Evolutionary conservation across 2,797 vertebrate genomes (phyloP).

Genomic region (Hemibagrus guttatus): DNA sequence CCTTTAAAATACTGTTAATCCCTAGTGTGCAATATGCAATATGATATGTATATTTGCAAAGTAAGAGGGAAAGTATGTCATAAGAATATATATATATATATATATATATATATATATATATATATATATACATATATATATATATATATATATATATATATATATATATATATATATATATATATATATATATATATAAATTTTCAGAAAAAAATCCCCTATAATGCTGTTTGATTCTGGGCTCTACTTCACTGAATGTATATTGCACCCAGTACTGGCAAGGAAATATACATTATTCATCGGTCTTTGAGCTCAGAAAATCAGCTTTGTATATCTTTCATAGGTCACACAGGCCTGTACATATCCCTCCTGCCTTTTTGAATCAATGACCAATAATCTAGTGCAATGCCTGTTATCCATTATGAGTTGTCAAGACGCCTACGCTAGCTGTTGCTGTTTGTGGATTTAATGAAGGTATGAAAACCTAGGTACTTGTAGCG

Average conservation of each 20-base stretch:
- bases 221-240: conserved; percentile 3
- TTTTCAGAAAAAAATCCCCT: neutral
- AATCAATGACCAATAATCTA: conserved; percentile 65
- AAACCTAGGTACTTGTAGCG: neutral
- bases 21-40: neutral
- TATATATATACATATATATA: too few relatives aligned
- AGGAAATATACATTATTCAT: conserved; percentile 44
- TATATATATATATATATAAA: too few relatives aligned
- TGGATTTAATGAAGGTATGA: neutral
- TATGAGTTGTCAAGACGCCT: neutral
- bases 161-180: too few relatives aligned
- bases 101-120: too few relatives aligned
- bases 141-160: too few relatives aligned
- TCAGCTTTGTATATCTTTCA: conserved; percentile 49
- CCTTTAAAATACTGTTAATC: too few relatives aligned
- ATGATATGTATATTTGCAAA: neutral
- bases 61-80: neutral
- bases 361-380: conserved; percentile 49
- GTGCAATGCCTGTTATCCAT: neutral
- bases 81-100: too few relatives aligned
- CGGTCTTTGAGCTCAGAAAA: conserved; percentile 51
- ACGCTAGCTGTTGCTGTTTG: neutral
- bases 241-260: conserved; percentile 6
- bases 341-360: conserved; percentile 38
- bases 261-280: conserved; percentile 20